phyloP scores from a whole-genome alignment of 2,888 invertebrate genomes.

The Eutolmus rufibarbis region DNA sequence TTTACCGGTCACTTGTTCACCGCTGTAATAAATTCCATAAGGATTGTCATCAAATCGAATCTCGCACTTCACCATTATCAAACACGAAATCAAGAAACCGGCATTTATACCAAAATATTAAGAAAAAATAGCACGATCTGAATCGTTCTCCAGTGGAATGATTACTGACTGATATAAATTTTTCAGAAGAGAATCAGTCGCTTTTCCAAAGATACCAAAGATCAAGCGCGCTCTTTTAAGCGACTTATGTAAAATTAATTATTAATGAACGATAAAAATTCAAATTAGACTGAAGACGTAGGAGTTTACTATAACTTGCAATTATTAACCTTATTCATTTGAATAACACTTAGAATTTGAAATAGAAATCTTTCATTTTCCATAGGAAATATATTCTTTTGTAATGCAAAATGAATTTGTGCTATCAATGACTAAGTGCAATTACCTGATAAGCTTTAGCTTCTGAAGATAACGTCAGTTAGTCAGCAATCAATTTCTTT shows the following conservation, averaged over 20 bases:
- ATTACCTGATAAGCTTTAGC: not conserved
- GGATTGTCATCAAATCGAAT: conserved; percentile 57
- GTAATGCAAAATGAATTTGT: not conserved
- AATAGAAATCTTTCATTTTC: not conserved
- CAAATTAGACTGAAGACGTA: not conserved
- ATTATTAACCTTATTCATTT: not conserved
- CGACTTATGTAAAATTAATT: not conserved
- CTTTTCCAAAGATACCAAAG: not conserved
- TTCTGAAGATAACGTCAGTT: not conserved
- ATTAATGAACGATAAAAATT: not conserved
- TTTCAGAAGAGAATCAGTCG: not conserved
- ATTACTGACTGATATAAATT: not conserved
- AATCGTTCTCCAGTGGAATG: not conserved
- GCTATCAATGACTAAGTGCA: not conserved
- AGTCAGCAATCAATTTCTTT: not conserved
- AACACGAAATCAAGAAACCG: not conserved
- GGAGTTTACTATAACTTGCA: not conserved
- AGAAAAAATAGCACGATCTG: not conserved
- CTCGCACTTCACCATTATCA: conserved; percentile 53
- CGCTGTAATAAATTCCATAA: conserved; percentile 56
- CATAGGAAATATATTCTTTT: not conserved
- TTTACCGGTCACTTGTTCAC: conserved; percentile 54
- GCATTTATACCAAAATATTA: not conserved
- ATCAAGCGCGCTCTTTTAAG: not conserved
- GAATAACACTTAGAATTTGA: not conserved